Evolutionary conservation across 1,140 invertebrate species (phyloP), one percentile per base, ranked within the genome.

Genomic region (Philotrypesis tridentata): DNA sequence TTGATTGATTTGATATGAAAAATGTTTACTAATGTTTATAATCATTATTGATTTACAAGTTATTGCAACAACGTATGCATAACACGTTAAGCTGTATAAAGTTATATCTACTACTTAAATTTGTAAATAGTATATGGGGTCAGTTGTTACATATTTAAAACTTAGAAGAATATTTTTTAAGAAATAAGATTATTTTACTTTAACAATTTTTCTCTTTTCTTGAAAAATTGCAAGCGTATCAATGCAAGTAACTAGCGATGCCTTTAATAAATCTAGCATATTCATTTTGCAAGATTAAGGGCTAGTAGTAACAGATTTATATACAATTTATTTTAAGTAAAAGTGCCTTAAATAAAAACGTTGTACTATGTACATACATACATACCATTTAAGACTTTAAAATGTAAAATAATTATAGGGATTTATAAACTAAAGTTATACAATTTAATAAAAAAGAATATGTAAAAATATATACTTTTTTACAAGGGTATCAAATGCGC

Each of bases 221-320:
- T 63, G 11, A 79, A 79, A 70, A 79, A 79, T 61, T 72, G 68
- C 68, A 72, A 72, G 68, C 68, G 33, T 40, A 79, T 79, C 67
- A 79, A 79, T 79, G 68, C 78, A 79, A 79, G 70, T 72, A 60
- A 79, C 40, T 79, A 79, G 55, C 7, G 21, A 63, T 27, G 75
- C 63, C 75, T 31, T 60, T 1, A 65, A 27, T 27, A 77, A 77
- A 31, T 67, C 61, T 67, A 65, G 60, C 33, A 43, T 48, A n/a
- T 70, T 70, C 31, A 70, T 68, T 68, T 68, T 68, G 27, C 61
- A 12, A 65, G 48, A 55, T 55, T n/a, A 27, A 65, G 27, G 61
- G 25, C 27, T 65, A 65, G 2, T 29, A 65, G 27, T n/a, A 65
- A 68, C 2, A 68, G 12, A 65, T 29, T 29, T 5, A 65, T 65